Percentiles rank a stretch among this genome's conserved stretches.
Evolutionary conservation across 2,113 vertebrate genomes (phyloP).

Genomic region (Brienomyrus brachyistius): DNA sequence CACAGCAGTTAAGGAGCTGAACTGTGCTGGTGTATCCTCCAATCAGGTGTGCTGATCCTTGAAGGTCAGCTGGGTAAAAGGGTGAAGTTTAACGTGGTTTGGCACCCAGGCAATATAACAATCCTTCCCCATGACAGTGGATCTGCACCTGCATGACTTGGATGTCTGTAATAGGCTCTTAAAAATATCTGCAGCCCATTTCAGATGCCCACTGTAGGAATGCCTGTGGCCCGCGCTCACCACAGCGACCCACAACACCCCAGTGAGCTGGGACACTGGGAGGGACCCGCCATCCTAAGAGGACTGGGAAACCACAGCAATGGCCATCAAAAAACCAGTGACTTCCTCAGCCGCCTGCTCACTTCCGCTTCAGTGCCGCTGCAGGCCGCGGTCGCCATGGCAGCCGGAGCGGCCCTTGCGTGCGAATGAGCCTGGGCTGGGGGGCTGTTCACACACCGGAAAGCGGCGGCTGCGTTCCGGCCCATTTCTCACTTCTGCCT

Average conservation of each 20-base stretch:
- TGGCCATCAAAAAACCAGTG: conserved; percentile 66
- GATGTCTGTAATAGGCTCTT: neutral
- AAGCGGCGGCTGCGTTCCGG: conserved; percentile 55
- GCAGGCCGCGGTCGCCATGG: conserved; percentile 53
- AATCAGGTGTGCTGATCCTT: neutral
- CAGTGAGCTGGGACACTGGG: neutral
- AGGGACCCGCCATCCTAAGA: conserved; percentile 11
- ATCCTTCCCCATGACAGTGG: neutral
- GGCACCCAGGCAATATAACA: neutral
- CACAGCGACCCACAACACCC: neutral
- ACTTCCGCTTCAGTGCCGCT: conserved; percentile 68
- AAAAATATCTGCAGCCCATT: neutral
- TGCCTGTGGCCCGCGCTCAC: neutral
- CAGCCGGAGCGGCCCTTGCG: conserved; percentile 56
- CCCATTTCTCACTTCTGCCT: conserved; percentile 75
- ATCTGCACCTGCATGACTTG: neutral
- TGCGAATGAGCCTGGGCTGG: conserved; percentile 60
- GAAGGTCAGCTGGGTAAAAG: neutral
- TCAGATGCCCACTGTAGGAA: neutral
- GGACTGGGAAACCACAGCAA: conserved; percentile 55
- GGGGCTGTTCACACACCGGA: conserved; percentile 62
- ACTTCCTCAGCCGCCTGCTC: conserved; percentile 70
- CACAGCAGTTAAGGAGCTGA: neutral
- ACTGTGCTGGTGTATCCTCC: neutral
- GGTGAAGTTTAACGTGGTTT: neutral